phyloP scores from a whole-genome alignment of 1,140 invertebrate genomes.

The Zophobas morio region DNA sequence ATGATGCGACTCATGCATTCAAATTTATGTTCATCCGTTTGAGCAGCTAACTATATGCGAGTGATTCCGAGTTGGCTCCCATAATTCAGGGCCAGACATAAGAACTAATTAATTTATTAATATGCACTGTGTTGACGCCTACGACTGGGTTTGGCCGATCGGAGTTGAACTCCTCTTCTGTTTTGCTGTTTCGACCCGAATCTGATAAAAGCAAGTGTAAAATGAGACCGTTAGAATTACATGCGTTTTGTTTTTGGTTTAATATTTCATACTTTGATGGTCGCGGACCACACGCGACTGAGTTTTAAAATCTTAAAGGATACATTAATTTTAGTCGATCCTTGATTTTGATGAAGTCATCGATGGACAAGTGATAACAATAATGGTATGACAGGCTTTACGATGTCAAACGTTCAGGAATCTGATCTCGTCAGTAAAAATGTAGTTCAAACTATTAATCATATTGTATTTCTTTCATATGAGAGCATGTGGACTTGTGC shows the following conservation, averaged over 20 bases:
- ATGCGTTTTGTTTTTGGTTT: too few species aligned
- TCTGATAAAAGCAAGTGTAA: too few species aligned
- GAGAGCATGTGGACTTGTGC: too few species aligned
- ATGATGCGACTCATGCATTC: slow-evolving; percentile 63
- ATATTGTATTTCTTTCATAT: not conserved
- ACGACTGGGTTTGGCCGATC: too few species aligned
- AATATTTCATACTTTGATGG: too few species aligned
- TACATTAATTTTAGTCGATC: slow-evolving; percentile 48
- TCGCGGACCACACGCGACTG: slow-evolving; percentile 43
- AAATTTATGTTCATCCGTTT: slow-evolving; percentile 65
- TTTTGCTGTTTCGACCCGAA: too few species aligned
- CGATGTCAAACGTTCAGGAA: slow-evolving; percentile 59
- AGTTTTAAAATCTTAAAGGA: slow-evolving; percentile 40
- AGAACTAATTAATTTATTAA: slow-evolving; percentile 3
- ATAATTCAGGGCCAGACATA: not conserved
- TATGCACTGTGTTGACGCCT: not conserved
- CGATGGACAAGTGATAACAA: slow-evolving; percentile 58
- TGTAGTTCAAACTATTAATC: slow-evolving; percentile 40
- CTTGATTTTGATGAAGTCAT: slow-evolving; percentile 58
- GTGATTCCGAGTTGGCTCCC: not conserved
- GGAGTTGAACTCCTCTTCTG: too few species aligned
- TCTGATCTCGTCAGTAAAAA: slow-evolving; percentile 50
- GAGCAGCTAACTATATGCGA: slow-evolving; percentile 26
- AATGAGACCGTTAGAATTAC: too few species aligned
- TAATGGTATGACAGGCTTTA: slow-evolving; percentile 54